Conservation (phyloP, 2,797 vertebrate genomes). For the Leucoraja ocellata region DNA sequence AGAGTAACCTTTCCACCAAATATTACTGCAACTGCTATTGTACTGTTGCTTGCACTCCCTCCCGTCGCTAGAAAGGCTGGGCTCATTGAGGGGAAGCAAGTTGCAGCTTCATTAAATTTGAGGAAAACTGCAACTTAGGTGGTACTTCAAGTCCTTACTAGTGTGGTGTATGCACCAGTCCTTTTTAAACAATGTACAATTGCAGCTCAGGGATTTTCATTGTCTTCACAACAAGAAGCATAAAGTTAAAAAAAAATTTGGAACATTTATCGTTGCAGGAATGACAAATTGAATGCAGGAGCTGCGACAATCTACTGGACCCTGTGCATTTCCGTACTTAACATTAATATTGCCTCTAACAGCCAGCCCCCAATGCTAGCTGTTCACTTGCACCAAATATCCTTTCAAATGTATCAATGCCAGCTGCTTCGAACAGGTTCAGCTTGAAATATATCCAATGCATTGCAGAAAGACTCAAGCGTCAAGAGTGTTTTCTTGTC, state of each 20-base stretch:
- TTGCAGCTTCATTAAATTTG: not conserved
- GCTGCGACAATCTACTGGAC: not conserved
- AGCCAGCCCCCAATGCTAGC: not conserved
- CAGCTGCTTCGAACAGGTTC: not conserved
- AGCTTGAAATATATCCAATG: not conserved
- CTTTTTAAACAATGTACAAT: not conserved
- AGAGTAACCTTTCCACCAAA: not conserved
- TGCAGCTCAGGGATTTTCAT: not conserved
- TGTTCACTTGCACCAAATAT: not conserved
- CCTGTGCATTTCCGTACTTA: not conserved
- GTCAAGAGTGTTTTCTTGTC: too few relatives aligned
- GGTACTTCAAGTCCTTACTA: not conserved
- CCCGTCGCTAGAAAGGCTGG: not conserved
- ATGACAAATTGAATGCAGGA: not conserved
- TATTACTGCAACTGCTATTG: not conserved
- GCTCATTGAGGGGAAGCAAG: not conserved
- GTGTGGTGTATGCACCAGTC: not conserved
- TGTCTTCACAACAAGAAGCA: not conserved
- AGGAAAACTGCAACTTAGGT: not conserved
- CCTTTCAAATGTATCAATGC: not conserved
- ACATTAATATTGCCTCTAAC: not conserved
- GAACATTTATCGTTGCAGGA: not conserved
- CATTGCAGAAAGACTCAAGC: too few relatives aligned
- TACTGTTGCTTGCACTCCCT: not conserved
- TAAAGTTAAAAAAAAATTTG: too few relatives aligned